Evolutionary conservation across 2,888 invertebrate genomes (phyloP).

Genomic region (Neoscelio sp.): DNA sequence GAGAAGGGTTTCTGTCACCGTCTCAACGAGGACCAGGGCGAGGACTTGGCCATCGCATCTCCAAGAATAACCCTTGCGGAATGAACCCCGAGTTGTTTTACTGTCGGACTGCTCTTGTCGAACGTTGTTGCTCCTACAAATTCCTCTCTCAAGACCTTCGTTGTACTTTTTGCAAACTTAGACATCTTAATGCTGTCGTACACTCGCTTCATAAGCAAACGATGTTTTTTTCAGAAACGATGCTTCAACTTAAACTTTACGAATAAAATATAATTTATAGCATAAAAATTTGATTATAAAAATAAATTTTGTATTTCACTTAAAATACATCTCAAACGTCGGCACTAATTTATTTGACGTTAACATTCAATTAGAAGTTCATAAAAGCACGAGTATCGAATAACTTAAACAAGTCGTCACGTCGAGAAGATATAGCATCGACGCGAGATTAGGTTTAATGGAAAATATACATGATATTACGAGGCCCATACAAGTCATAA

Average conservation of each 20-base stretch:
- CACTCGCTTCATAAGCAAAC: slow-evolving; percentile 12
- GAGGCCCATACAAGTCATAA: slow-evolving; percentile 30
- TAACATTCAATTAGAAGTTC: slow-evolving; percentile 39
- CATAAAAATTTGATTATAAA: too few relatives aligned
- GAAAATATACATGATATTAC: slow-evolving; percentile 10
- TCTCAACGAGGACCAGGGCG: slow-evolving; percentile 36
- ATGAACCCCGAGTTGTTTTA: slow-evolving; percentile 41
- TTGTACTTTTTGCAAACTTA: slow-evolving; percentile 15
- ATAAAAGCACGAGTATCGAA: slow-evolving; percentile 21
- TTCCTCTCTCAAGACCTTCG: slow-evolving; percentile 30
- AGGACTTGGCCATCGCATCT: slow-evolving; percentile 27
- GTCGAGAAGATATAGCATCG: too few relatives aligned
- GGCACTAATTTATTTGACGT: slow-evolving; percentile 28
- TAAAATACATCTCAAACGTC: background rate
- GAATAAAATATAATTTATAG: slow-evolving; percentile 27
- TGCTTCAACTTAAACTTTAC: slow-evolving; percentile 5
- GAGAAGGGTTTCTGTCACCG: slow-evolving; percentile 42
- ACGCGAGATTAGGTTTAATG: slow-evolving; percentile 37
- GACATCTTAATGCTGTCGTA: slow-evolving; percentile 18
- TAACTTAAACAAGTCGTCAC: background rate
- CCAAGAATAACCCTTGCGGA: slow-evolving; percentile 64
- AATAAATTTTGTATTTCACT: too few relatives aligned
- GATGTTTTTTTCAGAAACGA: background rate
- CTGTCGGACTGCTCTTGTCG: slow-evolving; percentile 9
- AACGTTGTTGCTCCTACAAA: slow-evolving; percentile 14